Conservation (phyloP, 2,888 invertebrate species). For the Pheosia gnoma region DNA sequence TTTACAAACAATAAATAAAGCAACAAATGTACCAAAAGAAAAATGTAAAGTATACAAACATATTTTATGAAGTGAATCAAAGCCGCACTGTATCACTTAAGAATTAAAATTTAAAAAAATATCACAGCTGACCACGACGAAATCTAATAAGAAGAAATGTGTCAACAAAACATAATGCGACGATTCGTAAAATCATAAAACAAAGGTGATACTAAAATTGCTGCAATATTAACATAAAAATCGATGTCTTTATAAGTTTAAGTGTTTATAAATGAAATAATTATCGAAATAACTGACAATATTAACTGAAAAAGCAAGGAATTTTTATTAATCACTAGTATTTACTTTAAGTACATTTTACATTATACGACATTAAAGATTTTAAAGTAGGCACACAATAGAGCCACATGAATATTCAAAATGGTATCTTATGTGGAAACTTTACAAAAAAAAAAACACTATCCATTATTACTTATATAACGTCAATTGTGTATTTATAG, state of each 20-base stretch:
- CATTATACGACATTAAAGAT: constrained; percentile 74
- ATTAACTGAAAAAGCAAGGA: constrained; percentile 34
- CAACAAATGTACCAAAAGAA: constrained; percentile 68
- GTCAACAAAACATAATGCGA: constrained; percentile 62
- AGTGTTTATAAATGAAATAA: neutral
- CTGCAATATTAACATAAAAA: neutral
- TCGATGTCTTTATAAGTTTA: neutral
- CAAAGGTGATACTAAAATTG: constrained; percentile 20
- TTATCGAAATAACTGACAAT: constrained; percentile 21
- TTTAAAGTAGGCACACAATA: constrained; percentile 72
- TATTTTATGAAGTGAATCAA: constrained; percentile 51
- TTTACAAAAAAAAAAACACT: constrained; percentile 57
- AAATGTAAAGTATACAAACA: constrained; percentile 56
- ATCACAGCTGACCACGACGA: constrained; percentile 83
- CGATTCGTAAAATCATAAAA: constrained; percentile 43
- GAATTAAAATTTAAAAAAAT: constrained; percentile 82
- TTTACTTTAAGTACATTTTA: constrained; percentile 79
- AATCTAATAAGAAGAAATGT: constrained; percentile 65
- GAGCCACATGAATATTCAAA: constrained; percentile 64
- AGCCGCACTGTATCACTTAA: constrained; percentile 69
- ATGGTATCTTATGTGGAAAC: constrained; percentile 69
- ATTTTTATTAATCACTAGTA: constrained; percentile 58
- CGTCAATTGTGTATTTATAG: constrained; percentile 53
- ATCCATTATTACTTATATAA: constrained; percentile 54
- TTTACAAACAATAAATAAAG: constrained; percentile 83